Base-by-base conservation (phyloP, 2,888 invertebrate genomes). In the Lypha dubia region DNA sequence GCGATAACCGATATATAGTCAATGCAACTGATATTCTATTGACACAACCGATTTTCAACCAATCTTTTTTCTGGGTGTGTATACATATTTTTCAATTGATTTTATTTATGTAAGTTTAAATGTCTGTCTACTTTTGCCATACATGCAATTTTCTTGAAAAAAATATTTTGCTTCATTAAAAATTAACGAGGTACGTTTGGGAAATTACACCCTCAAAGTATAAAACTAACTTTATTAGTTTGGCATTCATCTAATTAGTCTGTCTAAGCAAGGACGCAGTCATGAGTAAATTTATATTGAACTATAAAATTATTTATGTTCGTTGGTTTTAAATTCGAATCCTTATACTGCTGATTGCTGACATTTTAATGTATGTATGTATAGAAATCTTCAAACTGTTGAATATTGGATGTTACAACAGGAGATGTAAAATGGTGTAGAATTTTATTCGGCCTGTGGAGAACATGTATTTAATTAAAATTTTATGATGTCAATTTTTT, bases 391-490 rank as follows among this genome's bases (percentile, higher is more conserved):
- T 60, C 20, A 20, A 7, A 32, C 9, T 63, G n/a, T 44, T 7
- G 1, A 35, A 15, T 24, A 58, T 28, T n/a, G 11, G 1, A 24
- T 73, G 15, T 35, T n/a, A 11, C 22, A 17, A 56, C 20, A 22
- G 49, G 3, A 62, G 7, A 53, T 28, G 17, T n/a, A 46, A 46
- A 58, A 17, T 20, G 17, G 44, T 15, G 0, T 20, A 44, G n/a
- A 46, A 4, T 32, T 70, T 65, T 56, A 56, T 49, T 46, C 44
- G 44, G 51, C 79, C 70, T 79, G 75, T 71, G 75, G 79, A 22
- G 83, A 79, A 74, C 75, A 84, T 79, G 79, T 67, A 53, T 71
- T 84, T 84, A 79, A 79, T 67, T 79, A 79, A 84, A 79, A 60
- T 65, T 83, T 75, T 84, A 79, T 65, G 75, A 84, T 79, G 65